phyloP scores from a whole-genome alignment of 1,140 invertebrate genomes.

The Dreissena polymorpha region DNA sequence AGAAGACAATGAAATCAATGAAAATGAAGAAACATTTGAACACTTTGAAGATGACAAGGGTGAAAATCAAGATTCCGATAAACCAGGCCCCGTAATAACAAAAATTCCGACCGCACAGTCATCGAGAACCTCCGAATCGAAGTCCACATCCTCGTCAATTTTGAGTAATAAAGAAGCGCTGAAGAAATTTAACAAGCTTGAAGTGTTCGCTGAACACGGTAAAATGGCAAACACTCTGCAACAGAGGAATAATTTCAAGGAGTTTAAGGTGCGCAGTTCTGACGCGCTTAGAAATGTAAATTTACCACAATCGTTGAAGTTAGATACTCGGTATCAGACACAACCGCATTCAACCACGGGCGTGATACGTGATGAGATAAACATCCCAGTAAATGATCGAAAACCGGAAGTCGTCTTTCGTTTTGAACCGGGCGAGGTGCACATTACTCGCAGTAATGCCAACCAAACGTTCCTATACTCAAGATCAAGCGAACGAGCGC shows the following conservation, averaged over 20 bases:
- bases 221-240: neutral
- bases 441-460: neutral
- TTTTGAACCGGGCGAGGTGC: conserved; percentile 50
- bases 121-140: conserved; percentile 29
- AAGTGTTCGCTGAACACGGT: conserved; percentile 47
- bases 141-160: conserved; percentile 9
- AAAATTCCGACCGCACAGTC: conserved; percentile 46
- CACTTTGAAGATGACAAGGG: neutral
- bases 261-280: too few relatives aligned
- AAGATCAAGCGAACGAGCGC: conserved; percentile 34
- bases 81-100: conserved; percentile 24
- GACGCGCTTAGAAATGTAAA: too few relatives aligned
- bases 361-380: too few relatives aligned
- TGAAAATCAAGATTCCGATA: neutral
- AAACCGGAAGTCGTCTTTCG: conserved; percentile 41
- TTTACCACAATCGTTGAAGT: neutral
- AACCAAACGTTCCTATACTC: neutral
- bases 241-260: neutral
- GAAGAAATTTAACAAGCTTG: conserved; percentile 47
- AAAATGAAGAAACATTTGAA: neutral
- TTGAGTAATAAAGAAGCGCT: conserved; percentile 27
- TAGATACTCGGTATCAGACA: conserved; percentile 17
- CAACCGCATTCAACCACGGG: neutral
- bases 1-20: neutral
- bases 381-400: neutral